Conservation (phyloP, 2,888 invertebrate species). For the Ochlodes sylvanus region DNA sequence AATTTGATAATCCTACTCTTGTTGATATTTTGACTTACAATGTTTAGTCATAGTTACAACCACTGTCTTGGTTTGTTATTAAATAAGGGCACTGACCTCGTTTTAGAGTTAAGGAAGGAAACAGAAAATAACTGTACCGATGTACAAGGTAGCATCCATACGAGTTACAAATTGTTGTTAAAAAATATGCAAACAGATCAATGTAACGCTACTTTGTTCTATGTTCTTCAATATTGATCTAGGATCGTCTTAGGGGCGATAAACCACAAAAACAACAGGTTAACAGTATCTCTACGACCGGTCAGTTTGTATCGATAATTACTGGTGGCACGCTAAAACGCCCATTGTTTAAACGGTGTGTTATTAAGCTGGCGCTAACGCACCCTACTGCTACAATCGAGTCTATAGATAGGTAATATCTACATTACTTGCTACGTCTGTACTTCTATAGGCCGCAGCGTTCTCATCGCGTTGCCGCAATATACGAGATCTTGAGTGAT, state of each 20-base stretch:
- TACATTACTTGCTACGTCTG: neutral
- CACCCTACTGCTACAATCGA: slow-evolving; percentile 38
- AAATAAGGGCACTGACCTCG: neutral
- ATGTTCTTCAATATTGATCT: slow-evolving; percentile 72
- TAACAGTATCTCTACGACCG: slow-evolving; percentile 57
- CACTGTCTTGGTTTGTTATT: neutral
- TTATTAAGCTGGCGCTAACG: slow-evolving; percentile 57
- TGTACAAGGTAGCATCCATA: slow-evolving; percentile 48
- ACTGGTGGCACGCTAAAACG: slow-evolving; percentile 68
- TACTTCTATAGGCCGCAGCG: slow-evolving; percentile 48
- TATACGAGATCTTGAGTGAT: slow-evolving; percentile 66
- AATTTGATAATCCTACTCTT: too few species aligned
- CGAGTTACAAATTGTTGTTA: slow-evolving; percentile 19
- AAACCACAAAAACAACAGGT: slow-evolving; percentile 67
- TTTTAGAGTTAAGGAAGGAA: neutral
- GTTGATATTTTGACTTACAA: too few species aligned
- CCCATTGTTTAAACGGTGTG: slow-evolving; percentile 64
- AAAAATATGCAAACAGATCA: slow-evolving; percentile 31
- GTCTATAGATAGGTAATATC: neutral
- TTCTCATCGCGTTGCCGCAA: slow-evolving; percentile 55
- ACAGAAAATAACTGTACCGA: slow-evolving; percentile 23
- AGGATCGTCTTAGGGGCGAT: slow-evolving; percentile 68
- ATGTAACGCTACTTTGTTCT: slow-evolving; percentile 55
- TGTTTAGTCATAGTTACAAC: too few species aligned
- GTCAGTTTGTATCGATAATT: slow-evolving; percentile 71